phyloP scores from a whole-genome alignment of 2,113 vertebrate genomes.

The Dicerorhinus sumatrensis region DNA sequence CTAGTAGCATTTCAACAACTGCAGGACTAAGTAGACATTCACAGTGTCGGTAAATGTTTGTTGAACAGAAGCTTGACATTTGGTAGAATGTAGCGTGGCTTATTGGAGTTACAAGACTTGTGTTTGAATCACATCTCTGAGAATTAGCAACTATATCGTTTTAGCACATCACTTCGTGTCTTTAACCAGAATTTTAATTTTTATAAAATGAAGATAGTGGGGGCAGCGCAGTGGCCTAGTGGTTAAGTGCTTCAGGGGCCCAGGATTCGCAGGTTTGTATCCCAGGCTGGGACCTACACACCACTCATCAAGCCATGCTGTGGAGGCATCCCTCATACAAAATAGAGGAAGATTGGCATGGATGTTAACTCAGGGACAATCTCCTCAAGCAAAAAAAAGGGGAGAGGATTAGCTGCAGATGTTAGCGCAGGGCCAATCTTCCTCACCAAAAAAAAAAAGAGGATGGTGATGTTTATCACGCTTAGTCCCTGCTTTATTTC shows the following conservation, averaged over 20 bases:
- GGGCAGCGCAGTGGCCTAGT: no score
- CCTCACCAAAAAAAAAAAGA: no score
- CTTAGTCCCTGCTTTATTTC: neutral
- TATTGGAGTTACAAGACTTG: neutral
- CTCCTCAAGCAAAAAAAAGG: no score
- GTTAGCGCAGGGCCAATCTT: no score
- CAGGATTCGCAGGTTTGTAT: no score
- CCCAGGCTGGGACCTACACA: no score
- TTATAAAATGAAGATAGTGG: neutral
- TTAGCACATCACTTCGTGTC: neutral
- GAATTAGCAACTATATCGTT: neutral
- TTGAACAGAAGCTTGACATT: slow-evolving; percentile 9
- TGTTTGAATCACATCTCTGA: slow-evolving; percentile 42
- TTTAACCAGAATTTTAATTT: slow-evolving; percentile 19
- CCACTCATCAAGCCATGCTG: no score
- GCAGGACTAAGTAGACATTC: neutral
- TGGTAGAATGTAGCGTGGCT: neutral
- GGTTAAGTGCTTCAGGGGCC: no score
- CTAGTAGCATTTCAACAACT: neutral
- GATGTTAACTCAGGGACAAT: no score
- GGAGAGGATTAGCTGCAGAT: no score
- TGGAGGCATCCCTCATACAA: no score
- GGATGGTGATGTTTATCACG: neutral
- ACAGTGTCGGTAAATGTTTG: neutral
- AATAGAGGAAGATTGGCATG: no score